Evolutionary conservation across 2,797 vertebrate species (phyloP).

Genomic region (Urocyon cinereoargenteus): DNA sequence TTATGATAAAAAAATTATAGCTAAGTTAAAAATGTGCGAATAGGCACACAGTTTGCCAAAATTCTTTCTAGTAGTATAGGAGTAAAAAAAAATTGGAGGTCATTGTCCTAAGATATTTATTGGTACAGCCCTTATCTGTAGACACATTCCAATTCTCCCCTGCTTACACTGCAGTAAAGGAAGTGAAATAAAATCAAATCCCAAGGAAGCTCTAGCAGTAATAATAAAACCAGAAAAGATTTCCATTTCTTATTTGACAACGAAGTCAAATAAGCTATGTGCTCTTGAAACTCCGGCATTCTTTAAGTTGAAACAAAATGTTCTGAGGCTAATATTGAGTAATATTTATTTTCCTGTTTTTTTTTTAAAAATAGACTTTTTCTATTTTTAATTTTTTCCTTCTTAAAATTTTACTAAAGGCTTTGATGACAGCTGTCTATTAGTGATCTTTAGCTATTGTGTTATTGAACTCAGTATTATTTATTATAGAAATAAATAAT

Average conservation of each 20-base stretch:
- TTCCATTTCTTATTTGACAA: neutral
- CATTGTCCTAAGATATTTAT: neutral
- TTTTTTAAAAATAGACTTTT: neutral
- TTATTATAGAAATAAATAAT: too few species aligned
- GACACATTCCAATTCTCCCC: neutral
- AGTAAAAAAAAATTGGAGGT: neutral
- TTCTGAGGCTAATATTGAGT: neutral
- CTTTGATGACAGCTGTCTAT: neutral
- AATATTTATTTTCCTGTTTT: neutral
- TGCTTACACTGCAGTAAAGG: neutral
- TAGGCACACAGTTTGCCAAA: neutral
- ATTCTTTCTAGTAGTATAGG: neutral
- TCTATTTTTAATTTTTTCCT: neutral
- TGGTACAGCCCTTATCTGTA: neutral
- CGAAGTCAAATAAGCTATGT: neutral
- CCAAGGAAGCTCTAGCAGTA: neutral
- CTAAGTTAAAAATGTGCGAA: conserved; percentile 11
- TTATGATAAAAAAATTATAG: neutral
- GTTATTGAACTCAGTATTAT: neutral
- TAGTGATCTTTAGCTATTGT: neutral
- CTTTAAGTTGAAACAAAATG: neutral
- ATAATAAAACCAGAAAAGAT: neutral
- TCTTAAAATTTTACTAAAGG: neutral
- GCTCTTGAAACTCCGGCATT: neutral
- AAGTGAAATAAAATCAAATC: neutral